Evolutionary conservation across 2,888 invertebrate genomes (phyloP).

Genomic region (Habrosyne pyritoides): DNA sequence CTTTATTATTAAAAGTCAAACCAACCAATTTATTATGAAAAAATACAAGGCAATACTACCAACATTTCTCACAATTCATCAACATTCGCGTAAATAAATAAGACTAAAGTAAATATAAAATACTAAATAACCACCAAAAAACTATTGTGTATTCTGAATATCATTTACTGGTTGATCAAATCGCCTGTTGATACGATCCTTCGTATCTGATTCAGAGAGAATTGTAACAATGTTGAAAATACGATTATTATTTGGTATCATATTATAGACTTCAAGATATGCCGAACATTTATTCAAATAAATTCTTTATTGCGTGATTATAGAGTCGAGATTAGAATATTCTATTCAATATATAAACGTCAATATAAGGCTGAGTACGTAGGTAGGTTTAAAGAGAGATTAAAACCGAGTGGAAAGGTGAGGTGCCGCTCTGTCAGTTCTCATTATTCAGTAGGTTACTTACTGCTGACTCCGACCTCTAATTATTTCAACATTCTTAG

Average conservation of each 20-base stretch:
- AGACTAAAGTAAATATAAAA: background rate
- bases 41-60: too few species aligned
- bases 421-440: constrained; percentile 18
- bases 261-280: background rate
- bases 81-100: too few species aligned
- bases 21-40: too few species aligned
- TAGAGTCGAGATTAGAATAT: background rate
- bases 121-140: background rate
- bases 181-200: background rate
- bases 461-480: constrained; percentile 39
- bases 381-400: background rate
- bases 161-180: background rate
- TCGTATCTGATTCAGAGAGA: background rate
- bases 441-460: constrained; percentile 43
- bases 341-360: background rate
- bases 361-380: background rate
- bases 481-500: constrained; percentile 50
- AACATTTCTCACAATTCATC: background rate
- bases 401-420: constrained; percentile 6
- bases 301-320: background rate
- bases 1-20: too few species aligned
- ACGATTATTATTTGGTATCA: background rate
- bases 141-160: background rate
- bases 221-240: background rate
- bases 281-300: background rate